Evolutionary conservation across 2,113 vertebrate genomes (phyloP), one percentile per base, ranked within the genome.

Genomic region (Numenius arquata): DNA sequence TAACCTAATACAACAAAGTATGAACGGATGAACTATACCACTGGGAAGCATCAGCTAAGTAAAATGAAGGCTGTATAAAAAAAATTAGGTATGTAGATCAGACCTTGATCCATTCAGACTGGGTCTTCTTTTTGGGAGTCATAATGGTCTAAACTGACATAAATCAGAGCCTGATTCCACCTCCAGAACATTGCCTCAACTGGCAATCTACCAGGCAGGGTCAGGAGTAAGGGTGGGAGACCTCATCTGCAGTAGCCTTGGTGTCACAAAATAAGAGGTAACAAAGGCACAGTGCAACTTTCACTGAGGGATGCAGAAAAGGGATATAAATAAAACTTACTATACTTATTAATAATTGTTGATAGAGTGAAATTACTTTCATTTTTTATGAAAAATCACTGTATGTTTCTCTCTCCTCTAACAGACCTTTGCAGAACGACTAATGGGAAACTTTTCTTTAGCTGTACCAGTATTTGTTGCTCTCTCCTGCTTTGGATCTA

Each of bases 401-500:
- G 23, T 23, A 1, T 45, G 22, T 85, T 83, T 86, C 45, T 92
- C 43, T 95, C 68, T 94, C 55, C 94, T 94, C 93, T 90, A 19
- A 71, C 97, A 99, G 99, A 99, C 99, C 2, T 99, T 99, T 98
- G 98, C 99, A 2, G 99, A 99, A 91, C 98, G 98, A 85, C 71
- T 99, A 26, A 88, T 99, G 96, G 99, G 99, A 79, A 98, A 97
- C 43, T 99, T 99, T 92, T 99, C 99, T 8, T 75, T 98, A 38
- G 98, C 97, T 2, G 99, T 99, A 10, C 99, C 99, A 0, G 95
- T 99, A 85, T 99, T 99, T 90, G 99, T 99, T 76, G 99, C 99
- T 43, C 97, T 99, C 83, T 99, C 99, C 84, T 99, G 99, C 94
- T 99, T 98, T 56, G 99, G 99, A 13, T 99, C 99, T 55, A 99